These are phyloP conservation scores for Limosa lapponica DNA, from an alignment of 2,797 vertebrate species.

Conservation along the genomic window DNA sequence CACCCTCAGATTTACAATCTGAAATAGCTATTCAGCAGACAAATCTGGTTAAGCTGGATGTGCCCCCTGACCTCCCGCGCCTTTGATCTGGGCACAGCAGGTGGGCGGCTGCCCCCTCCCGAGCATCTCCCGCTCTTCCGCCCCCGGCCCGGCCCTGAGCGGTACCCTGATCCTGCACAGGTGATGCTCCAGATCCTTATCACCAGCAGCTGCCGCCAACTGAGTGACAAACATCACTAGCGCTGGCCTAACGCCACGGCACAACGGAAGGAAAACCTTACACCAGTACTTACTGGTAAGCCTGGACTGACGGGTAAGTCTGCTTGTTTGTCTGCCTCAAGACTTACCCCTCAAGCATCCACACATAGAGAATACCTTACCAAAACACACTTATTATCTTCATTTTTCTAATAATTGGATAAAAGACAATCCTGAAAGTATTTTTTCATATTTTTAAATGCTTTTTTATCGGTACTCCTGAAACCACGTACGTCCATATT, in stretches of 20 bases:
- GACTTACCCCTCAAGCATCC: not conserved
- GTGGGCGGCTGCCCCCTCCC: slow-evolving; percentile 79
- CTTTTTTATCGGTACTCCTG: not conserved
- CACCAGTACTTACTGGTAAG: not conserved
- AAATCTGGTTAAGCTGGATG: slow-evolving; percentile 76
- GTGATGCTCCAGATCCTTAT: slow-evolving; percentile 51
- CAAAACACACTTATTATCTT: not conserved
- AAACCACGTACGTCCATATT: slow-evolving; percentile 38
- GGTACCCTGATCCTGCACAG: slow-evolving; percentile 72
- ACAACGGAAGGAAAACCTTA: not conserved
- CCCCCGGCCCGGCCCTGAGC: slow-evolving; percentile 63
- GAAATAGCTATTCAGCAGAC: slow-evolving; percentile 83
- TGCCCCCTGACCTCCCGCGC: slow-evolving; percentile 79
- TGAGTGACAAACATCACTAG: slow-evolving; percentile 44
- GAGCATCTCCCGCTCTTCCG: slow-evolving; percentile 72
- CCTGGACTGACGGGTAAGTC: not conserved
- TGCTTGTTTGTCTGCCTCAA: not conserved
- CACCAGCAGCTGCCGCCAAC: slow-evolving; percentile 75
- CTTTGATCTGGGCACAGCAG: slow-evolving; percentile 83
- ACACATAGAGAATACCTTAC: not conserved
- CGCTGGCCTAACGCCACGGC: rapidly evolving
- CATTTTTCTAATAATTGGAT: not conserved
- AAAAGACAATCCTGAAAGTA: not conserved
- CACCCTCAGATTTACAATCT: slow-evolving; percentile 83
- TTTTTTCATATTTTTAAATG: not conserved